A percentile compares a stretch with the other conserved stretches of the same genome.
These are phyloP conservation scores for Motacilla alba DNA, from an alignment of 2,113 vertebrate species.

Conservation along the genomic window DNA sequence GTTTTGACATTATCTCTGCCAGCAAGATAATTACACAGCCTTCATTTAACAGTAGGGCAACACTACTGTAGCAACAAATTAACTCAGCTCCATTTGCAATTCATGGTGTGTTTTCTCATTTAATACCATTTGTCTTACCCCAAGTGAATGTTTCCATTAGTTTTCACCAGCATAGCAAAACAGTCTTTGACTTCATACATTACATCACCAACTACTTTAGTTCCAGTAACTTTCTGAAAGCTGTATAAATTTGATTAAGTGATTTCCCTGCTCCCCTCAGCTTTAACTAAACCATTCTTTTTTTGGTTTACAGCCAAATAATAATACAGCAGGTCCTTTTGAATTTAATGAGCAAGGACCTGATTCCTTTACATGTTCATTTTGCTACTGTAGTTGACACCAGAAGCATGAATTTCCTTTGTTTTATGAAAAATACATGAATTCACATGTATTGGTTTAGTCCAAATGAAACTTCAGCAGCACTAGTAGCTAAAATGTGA, in stretches of 20 bases:
- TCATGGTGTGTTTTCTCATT: conserved; percentile 88
- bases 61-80: conserved; percentile 87
- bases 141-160: conserved; percentile 81
- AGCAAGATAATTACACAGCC: conserved; percentile 88
- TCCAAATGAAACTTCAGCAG: not conserved
- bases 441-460: not conserved
- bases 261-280: not conserved
- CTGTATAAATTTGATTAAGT: conserved; percentile 29
- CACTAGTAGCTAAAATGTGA: not conserved
- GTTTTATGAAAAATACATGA: not conserved
- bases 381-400: not conserved
- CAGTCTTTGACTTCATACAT: conserved; percentile 71
- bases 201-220: conserved; percentile 65
- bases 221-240: conserved; percentile 62
- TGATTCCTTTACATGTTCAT: not conserved
- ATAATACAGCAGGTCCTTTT: conserved; percentile 14
- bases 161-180: conserved; percentile 75
- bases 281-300: conserved; percentile 45
- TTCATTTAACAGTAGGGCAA: conserved; percentile 88
- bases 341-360: conserved; percentile 9
- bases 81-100: conserved; percentile 87
- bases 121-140: conserved; percentile 87
- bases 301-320: conserved; percentile 50
- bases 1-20: conserved; percentile 85
- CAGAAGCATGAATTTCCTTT: not conserved